Percentiles rank a stretch among this genome's conserved stretches.
Evolutionary conservation across 2,113 vertebrate species (phyloP).

Genomic region (Petrocephalus zakoni): DNA sequence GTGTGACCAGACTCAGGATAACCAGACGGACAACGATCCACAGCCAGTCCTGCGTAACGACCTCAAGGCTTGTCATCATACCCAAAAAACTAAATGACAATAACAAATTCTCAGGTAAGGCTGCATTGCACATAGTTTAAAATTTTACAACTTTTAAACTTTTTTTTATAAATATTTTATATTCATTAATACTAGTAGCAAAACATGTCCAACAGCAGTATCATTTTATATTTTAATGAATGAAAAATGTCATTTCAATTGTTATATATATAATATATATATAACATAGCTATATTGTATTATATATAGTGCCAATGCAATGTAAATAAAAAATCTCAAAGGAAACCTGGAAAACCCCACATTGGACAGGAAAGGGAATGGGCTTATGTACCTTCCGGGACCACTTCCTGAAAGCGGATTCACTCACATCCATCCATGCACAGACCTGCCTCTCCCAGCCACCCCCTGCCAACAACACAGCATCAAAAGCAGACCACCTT

Average conservation of each 20-base stretch:
- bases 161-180: constrained; percentile 45
- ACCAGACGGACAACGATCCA: not conserved
- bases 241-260: constrained; percentile 36
- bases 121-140: constrained; percentile 51
- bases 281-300: constrained; percentile 44
- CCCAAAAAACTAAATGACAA: constrained; percentile 40
- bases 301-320: constrained; percentile 36
- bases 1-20: constrained; percentile 29
- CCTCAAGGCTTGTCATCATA: constrained; percentile 46
- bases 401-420: constrained; percentile 26
- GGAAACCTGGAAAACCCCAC: constrained; percentile 45
- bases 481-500: not conserved
- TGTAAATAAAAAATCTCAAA: constrained; percentile 48
- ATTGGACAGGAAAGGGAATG: constrained; percentile 47
- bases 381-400: constrained; percentile 41
- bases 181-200: constrained; percentile 60
- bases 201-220: constrained; percentile 58
- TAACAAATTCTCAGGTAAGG: constrained; percentile 56
- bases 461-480: not conserved
- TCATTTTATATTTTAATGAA: constrained; percentile 50
- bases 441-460: constrained; percentile 39
- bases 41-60: constrained; percentile 31
- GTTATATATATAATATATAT: constrained; percentile 45
- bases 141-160: constrained; percentile 45
- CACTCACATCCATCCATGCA: constrained; percentile 19